A percentile compares a stretch with the other conserved stretches of the same genome.
Evolutionary conservation across 2,113 vertebrate species (phyloP).

Genomic region (Craseonycteris thonglongyai): DNA sequence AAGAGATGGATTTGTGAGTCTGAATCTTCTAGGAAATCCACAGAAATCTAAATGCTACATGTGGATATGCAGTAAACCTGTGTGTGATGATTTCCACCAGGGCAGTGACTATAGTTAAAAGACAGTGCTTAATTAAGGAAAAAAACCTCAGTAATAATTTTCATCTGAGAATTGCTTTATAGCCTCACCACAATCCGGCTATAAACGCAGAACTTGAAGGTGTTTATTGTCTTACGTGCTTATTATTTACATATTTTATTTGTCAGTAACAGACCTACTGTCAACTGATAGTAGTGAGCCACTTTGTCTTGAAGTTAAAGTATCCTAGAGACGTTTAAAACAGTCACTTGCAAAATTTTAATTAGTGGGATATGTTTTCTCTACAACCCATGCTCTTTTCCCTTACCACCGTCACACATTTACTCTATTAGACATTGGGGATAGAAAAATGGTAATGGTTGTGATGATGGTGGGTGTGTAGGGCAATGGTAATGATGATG

Average conservation of each 20-base stretch:
- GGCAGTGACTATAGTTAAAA: not conserved
- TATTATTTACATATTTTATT: conserved; percentile 12
- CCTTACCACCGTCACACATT: not conserved
- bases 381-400: not conserved
- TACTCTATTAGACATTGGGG: not conserved
- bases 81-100: not conserved
- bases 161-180: not conserved
- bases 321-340: not conserved
- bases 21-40: not conserved
- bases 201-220: not conserved
- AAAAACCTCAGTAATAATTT: not conserved
- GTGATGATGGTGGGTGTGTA: not conserved
- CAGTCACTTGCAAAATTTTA: not conserved
- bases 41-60: not conserved
- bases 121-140: not conserved
- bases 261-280: not conserved
- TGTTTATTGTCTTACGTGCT: not conserved
- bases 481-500: not conserved
- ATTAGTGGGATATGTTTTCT: not conserved
- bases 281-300: not conserved
- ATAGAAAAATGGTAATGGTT: not conserved
- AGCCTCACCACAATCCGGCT: not conserved
- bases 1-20: not conserved
- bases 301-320: not conserved
- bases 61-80: not conserved